Conservation (phyloP, 2,113 vertebrate species). For the Vombatus ursinus region DNA sequence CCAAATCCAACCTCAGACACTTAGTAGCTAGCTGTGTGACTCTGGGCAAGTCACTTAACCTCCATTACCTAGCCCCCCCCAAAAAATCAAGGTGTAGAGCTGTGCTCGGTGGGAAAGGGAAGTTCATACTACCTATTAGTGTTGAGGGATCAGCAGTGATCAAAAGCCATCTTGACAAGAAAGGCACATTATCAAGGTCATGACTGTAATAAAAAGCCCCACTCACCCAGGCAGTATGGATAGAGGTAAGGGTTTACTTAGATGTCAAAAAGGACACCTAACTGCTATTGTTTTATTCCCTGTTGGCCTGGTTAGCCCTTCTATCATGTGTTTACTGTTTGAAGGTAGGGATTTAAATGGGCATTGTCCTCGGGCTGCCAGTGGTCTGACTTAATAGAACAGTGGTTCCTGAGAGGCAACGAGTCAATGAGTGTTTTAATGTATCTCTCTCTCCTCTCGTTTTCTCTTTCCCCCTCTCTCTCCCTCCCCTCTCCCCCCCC, state of each 20-base stretch:
- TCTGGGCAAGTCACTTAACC: too few species aligned
- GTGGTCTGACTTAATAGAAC: not conserved
- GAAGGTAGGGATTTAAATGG: not conserved
- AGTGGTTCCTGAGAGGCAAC: not conserved
- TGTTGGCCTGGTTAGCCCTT: not conserved
- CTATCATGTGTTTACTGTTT: not conserved
- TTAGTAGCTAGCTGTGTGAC: too few species aligned
- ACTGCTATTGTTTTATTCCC: not conserved
- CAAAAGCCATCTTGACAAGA: not conserved
- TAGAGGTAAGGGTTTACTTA: not conserved
- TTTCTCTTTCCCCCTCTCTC: too few species aligned
- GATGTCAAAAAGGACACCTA: not conserved
- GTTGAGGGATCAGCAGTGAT: not conserved
- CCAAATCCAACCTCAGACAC: too few species aligned
- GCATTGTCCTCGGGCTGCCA: not conserved
- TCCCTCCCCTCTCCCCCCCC: too few species aligned
- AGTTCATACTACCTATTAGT: not conserved
- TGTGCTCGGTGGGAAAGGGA: not conserved
- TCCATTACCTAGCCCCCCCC: too few species aligned
- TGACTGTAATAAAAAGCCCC: not conserved
- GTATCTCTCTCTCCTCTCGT: not conserved
- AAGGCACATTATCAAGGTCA: not conserved
- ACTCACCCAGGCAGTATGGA: not conserved
- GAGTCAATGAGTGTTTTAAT: not conserved
- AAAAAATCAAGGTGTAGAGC: not conserved